phyloP scores from a whole-genome alignment of 2,113 vertebrate species.

The Rynchops niger region DNA sequence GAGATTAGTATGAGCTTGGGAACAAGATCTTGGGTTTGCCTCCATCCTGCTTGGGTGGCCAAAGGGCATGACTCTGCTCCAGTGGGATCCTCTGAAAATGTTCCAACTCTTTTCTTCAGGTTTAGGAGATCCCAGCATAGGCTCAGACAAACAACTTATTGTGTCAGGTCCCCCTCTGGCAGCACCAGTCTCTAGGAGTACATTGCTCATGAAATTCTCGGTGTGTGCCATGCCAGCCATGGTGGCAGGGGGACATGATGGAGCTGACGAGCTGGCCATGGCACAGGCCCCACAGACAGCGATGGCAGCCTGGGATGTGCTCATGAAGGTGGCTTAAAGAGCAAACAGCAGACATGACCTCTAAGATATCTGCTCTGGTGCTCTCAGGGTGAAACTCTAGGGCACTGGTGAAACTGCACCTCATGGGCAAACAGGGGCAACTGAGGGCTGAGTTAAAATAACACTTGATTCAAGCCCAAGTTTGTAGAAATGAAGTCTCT shows the following conservation, averaged over 20 bases:
- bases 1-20: not conserved
- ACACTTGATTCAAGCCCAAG: not conserved
- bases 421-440: not conserved
- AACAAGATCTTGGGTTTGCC: not conserved
- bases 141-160: not conserved
- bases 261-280: not conserved
- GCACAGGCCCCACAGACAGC: not conserved
- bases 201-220: not conserved
- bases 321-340: not conserved
- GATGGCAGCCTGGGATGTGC: not conserved
- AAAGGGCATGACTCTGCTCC: not conserved
- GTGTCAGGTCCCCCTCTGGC: not conserved
- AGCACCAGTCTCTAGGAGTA: not conserved
- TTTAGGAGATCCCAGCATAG: not conserved
- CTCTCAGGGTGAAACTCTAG: not conserved
- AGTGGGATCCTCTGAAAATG: not conserved
- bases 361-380: not conserved
- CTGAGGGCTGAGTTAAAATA: not conserved
- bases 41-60: not conserved
- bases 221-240: rapidly evolving
- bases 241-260: rapidly evolving
- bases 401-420: not conserved
- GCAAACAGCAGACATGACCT: not conserved
- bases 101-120: not conserved
- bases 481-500: not conserved